These are phyloP conservation scores for Sebastiscus tertius DNA, from an alignment of 2,797 vertebrate genomes.

Conservation along the genomic window DNA sequence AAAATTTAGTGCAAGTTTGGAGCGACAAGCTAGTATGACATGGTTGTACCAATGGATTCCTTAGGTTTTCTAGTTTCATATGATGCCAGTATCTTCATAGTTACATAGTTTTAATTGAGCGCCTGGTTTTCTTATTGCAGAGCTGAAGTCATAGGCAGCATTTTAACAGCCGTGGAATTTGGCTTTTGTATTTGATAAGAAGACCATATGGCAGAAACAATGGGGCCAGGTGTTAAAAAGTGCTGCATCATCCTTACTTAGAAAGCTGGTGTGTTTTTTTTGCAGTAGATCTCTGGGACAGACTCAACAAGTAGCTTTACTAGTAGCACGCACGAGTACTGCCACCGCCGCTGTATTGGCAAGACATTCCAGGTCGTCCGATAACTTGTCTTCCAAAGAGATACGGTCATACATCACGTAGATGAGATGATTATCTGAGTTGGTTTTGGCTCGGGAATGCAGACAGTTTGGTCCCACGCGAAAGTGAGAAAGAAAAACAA, in stretches of 20 bases:
- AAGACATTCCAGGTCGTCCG: constrained; percentile 60
- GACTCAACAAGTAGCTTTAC: constrained; percentile 11
- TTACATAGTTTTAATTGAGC: not conserved
- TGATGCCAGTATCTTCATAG: no score
- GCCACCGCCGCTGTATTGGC: not conserved
- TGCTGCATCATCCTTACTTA: constrained; percentile 16
- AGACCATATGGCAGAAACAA: constrained; percentile 19
- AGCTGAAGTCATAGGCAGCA: not conserved
- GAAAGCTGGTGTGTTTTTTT: not conserved
- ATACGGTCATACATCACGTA: constrained; percentile 73
- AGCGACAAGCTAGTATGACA: no score
- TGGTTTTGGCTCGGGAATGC: constrained; percentile 78
- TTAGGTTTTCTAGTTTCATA: no score
- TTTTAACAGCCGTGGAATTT: constrained; percentile 17
- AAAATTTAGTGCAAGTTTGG: no score
- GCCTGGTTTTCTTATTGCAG: constrained; percentile 12
- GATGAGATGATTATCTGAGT: constrained; percentile 79
- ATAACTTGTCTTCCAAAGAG: constrained; percentile 54
- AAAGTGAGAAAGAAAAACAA: constrained; percentile 81
- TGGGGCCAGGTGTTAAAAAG: not conserved
- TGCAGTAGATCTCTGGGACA: not conserved
- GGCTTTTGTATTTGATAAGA: constrained; percentile 10
- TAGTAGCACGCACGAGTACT: constrained; percentile 17
- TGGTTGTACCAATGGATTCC: no score
- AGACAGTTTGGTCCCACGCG: constrained; percentile 76